These are phyloP conservation scores for Halcyon leucocephala DNA, from an alignment of 2,797 vertebrate genomes.

Conservation along the genomic window DNA sequence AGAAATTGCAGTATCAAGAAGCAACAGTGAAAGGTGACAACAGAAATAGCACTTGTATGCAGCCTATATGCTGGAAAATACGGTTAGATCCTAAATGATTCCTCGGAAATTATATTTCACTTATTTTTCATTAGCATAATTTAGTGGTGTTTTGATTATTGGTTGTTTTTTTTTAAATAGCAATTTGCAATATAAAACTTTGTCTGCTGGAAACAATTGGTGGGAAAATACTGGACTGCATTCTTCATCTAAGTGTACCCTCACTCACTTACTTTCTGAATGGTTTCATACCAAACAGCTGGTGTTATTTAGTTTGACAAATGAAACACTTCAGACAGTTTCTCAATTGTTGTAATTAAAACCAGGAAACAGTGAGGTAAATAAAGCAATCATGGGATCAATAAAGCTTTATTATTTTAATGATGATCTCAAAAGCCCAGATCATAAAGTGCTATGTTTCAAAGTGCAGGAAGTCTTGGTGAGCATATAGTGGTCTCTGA, in stretches of 20 bases:
- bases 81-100: not conserved
- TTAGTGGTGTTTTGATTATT: not conserved
- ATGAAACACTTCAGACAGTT: constrained; percentile 45
- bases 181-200: not conserved
- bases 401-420: constrained; percentile 65
- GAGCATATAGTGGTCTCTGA: not conserved
- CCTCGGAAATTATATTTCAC: not conserved
- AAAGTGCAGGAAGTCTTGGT: not conserved
- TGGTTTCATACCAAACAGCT: constrained; percentile 37
- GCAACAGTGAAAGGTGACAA: not conserved
- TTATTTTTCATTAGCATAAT: not conserved
- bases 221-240: not conserved
- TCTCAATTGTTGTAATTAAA: constrained; percentile 57
- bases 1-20: not conserved
- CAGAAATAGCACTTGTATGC: not conserved
- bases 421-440: constrained; percentile 17
- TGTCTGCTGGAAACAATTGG: not conserved
- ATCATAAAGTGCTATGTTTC: not conserved
- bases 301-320: constrained; percentile 33
- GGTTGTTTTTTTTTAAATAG: not conserved
- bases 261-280: not conserved
- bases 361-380: constrained; percentile 39
- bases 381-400: constrained; percentile 41
- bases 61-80: not conserved
- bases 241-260: not conserved